Evolutionary conservation across 2,888 invertebrate species (phyloP).

Genomic region (Crematogaster levior): DNA sequence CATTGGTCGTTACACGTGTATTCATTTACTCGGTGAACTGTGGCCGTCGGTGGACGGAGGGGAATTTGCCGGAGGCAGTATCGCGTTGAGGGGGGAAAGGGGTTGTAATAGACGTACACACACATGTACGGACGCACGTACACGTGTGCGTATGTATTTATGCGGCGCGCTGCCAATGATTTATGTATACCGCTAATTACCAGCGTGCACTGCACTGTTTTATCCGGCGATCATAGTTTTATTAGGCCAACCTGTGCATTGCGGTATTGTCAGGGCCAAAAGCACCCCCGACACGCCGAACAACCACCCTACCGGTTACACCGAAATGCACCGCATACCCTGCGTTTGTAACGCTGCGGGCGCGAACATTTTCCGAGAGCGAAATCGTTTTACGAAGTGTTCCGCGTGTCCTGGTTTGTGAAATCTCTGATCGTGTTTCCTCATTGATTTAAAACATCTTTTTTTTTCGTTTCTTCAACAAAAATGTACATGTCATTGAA

Average conservation of each 20-base stretch:
- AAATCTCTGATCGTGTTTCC: neutral
- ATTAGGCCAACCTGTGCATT: constrained; percentile 82
- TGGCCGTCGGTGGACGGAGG: constrained; percentile 14
- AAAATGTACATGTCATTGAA: neutral
- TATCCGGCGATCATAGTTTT: constrained; percentile 84
- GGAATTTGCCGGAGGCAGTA: constrained; percentile 36
- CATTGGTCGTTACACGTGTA: constrained; percentile 71
- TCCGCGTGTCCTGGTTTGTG: neutral
- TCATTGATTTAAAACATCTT: neutral
- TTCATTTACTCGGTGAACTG: constrained; percentile 47
- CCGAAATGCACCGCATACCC: constrained; percentile 65
- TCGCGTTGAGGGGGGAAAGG: constrained; percentile 1
- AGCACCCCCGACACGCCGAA: constrained; percentile 66
- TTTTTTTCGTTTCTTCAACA: neutral
- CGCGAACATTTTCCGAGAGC: neutral
- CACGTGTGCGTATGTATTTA: constrained; percentile 60
- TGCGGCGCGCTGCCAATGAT: constrained; percentile 83
- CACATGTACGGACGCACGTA: constrained; percentile 42
- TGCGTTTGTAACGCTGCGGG: neutral
- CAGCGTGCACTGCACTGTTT: constrained; percentile 82
- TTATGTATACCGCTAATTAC: constrained; percentile 85
- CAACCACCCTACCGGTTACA: constrained; percentile 67
- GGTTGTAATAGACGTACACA: constrained; percentile 71
- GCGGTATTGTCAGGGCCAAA: constrained; percentile 80
- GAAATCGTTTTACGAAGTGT: constrained; percentile 6